Percentiles rank a stretch among this genome's conserved stretches.
Evolutionary conservation across 2,113 vertebrate genomes (phyloP).

Genomic region (Eubucco bourcierii): DNA sequence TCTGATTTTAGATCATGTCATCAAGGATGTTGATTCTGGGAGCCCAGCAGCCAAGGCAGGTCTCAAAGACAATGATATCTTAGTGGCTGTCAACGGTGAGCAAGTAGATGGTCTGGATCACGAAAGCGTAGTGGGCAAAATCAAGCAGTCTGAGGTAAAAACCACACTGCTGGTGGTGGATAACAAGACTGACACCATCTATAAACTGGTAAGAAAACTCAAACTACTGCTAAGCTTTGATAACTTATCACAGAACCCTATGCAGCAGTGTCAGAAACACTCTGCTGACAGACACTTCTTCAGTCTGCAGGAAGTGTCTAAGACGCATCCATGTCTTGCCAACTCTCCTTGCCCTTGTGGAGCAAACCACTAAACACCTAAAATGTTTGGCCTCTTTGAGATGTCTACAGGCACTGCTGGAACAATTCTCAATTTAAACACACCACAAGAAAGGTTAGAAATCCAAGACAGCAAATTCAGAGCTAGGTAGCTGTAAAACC

Average conservation of each 20-base stretch:
- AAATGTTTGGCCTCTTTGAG: background rate
- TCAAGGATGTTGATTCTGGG: slow-evolving; percentile 82
- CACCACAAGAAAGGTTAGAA: background rate
- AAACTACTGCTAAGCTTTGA: background rate
- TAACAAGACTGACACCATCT: slow-evolving; percentile 82
- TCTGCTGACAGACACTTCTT: background rate
- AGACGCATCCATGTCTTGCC: background rate
- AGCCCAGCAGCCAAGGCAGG: slow-evolving; percentile 84
- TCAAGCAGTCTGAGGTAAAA: slow-evolving; percentile 77
- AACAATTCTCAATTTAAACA: background rate
- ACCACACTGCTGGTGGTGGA: slow-evolving; percentile 86
- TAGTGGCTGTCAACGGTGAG: slow-evolving; percentile 87
- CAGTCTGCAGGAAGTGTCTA: background rate
- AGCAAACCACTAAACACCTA: background rate
- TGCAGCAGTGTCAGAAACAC: background rate
- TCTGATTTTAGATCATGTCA: slow-evolving; percentile 79
- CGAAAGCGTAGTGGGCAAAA: slow-evolving; percentile 82
- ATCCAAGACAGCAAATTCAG: background rate
- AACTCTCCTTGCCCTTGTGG: background rate
- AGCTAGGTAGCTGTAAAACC: background rate
- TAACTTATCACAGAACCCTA: background rate
- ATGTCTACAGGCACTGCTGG: background rate
- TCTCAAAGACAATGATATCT: slow-evolving; percentile 83
- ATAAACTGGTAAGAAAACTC: slow-evolving; percentile 80
- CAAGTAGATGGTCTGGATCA: slow-evolving; percentile 79